These are phyloP conservation scores for Bos indicus DNA, from an alignment of 2,113 vertebrate species.

Conservation along the genomic window DNA sequence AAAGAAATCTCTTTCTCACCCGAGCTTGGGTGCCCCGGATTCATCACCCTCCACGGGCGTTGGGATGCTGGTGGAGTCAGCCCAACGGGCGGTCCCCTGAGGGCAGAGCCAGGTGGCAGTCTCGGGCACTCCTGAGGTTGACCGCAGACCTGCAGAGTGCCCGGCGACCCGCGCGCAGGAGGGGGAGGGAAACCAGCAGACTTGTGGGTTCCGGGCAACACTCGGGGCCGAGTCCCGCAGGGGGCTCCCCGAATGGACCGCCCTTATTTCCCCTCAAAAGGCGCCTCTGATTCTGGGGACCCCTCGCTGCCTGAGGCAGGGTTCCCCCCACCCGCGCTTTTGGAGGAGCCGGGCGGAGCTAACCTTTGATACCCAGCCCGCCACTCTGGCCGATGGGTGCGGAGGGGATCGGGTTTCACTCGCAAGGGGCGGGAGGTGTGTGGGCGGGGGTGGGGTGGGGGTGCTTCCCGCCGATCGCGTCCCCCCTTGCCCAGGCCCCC, in stretches of 20 bases:
- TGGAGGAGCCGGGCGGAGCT: not conserved
- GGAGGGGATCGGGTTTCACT: not conserved
- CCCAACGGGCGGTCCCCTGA: not conserved
- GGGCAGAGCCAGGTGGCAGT: too few relatives aligned
- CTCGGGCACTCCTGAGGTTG: not conserved
- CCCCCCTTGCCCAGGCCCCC: not conserved
- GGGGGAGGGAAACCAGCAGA: not conserved
- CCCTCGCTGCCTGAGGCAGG: not conserved
- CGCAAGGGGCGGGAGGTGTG: accelerated
- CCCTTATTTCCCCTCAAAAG: not conserved
- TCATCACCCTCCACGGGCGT: accelerated
- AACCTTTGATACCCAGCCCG: not conserved
- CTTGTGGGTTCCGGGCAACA: not conserved
- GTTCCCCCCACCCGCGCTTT: not conserved
- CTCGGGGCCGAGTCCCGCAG: not conserved
- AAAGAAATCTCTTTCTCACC: not conserved
- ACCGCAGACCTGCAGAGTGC: not conserved
- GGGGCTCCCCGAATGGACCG: not conserved
- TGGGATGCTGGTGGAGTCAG: not conserved
- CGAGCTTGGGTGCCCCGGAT: accelerated
- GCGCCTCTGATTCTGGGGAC: not conserved
- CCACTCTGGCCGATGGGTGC: accelerated
- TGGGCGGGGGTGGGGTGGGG: not conserved
- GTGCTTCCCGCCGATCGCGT: not conserved
- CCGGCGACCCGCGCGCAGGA: accelerated